Conservation (phyloP, 2,797 vertebrate species). For the Hozukius guyotensis region DNA sequence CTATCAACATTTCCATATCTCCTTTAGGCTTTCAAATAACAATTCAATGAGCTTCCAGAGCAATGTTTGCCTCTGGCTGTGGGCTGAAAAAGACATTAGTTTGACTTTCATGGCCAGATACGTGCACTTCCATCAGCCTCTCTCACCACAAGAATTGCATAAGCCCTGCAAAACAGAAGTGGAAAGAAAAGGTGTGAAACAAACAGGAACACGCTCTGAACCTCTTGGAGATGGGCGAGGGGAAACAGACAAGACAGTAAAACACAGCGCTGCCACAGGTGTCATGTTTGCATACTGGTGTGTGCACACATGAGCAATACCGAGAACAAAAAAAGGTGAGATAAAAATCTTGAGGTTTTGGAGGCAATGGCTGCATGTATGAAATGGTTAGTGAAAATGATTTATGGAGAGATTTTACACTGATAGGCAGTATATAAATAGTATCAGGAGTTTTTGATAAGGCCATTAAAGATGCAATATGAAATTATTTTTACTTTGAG, state of each 20-base stretch:
- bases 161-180: slow-evolving; percentile 1
- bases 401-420: slow-evolving; percentile 28
- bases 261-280: slow-evolving; percentile 33
- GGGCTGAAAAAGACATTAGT: background rate
- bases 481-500: background rate
- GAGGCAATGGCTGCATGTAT: background rate
- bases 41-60: background rate
- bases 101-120: background rate
- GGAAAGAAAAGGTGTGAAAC: slow-evolving; percentile 67
- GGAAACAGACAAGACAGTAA: slow-evolving; percentile 25
- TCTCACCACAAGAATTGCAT: slow-evolving; percentile 14
- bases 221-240: background rate
- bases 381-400: background rate
- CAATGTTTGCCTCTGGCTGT: background rate
- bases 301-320: background rate
- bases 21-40: background rate
- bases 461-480: background rate
- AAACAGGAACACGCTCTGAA: slow-evolving; percentile 55
- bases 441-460: background rate
- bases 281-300: slow-evolving; percentile 24
- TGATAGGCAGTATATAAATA: slow-evolving; percentile 8
- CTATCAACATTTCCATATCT: background rate
- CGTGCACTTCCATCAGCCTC: background rate
- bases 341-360: slow-evolving; percentile 35
- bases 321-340: slow-evolving; percentile 29